Evolutionary conservation across 2,113 vertebrate genomes (phyloP).

Genomic region (Miniopterus natalensis): DNA sequence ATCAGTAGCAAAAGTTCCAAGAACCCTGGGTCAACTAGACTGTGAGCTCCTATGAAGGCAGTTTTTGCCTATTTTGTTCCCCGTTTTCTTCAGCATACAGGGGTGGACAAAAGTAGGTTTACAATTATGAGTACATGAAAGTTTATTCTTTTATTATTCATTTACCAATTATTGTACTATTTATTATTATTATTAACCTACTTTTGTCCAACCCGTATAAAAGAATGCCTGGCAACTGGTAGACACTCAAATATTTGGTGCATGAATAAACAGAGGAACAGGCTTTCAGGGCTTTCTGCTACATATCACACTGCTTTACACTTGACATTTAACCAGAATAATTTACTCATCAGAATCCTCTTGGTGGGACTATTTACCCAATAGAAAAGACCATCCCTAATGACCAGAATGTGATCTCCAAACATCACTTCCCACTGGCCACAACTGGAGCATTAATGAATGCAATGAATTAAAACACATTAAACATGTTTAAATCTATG

Average conservation of each 20-base stretch:
- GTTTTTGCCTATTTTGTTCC: neutral
- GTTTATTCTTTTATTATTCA: neutral
- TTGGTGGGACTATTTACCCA: slow-evolving; percentile 1
- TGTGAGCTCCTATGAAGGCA: slow-evolving; percentile 12
- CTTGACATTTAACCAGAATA: slow-evolving; percentile 48
- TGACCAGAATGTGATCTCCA: slow-evolving; percentile 20
- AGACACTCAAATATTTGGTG: neutral
- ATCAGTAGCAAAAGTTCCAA: slow-evolving; percentile 17
- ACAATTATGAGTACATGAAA: neutral
- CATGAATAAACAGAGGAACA: slow-evolving; percentile 39
- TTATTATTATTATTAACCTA: neutral
- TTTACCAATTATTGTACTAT: neutral
- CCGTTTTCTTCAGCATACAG: neutral
- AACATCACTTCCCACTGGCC: slow-evolving; percentile 36
- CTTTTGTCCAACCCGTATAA: neutral
- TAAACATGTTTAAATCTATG: slow-evolving; percentile 35
- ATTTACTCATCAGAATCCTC: slow-evolving; percentile 43
- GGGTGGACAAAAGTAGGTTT: neutral
- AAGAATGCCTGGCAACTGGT: neutral
- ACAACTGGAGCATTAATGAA: neutral
- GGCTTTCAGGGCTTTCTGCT: slow-evolving; percentile 1
- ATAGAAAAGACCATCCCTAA: slow-evolving; percentile 34
- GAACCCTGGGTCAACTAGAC: neutral
- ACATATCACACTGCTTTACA: slow-evolving; percentile 7
- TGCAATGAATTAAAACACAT: slow-evolving; percentile 1